A percentile compares a stretch with the other conserved stretches of the same genome.
phyloP scores from a whole-genome alignment of 2,797 vertebrate species.

The Cichlasoma orientale region DNA sequence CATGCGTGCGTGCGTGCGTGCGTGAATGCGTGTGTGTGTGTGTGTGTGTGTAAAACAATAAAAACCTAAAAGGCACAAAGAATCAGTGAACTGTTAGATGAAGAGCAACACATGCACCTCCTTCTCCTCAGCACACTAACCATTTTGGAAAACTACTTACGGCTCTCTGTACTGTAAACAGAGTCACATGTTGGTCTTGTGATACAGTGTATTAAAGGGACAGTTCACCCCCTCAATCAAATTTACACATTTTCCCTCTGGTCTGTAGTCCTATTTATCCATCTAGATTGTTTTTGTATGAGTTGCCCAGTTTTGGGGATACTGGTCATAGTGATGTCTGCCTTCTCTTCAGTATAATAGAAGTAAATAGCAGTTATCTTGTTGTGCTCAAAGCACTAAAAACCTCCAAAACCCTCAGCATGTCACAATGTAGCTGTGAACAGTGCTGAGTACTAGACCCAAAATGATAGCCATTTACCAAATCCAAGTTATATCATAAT shows the following conservation, averaged over 20 bases:
- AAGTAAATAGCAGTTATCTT: neutral
- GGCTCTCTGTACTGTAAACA: neutral
- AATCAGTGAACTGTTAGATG: neutral
- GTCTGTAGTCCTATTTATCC: neutral
- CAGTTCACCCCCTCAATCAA: neutral
- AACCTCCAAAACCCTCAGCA: neutral
- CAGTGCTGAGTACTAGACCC: no score
- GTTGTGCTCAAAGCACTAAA: neutral
- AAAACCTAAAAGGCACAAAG: neutral
- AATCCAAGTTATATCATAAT: no score
- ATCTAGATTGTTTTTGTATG: neutral
- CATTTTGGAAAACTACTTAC: neutral
- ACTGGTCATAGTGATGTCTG: neutral
- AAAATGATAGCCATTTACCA: no score
- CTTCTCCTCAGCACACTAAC: neutral
- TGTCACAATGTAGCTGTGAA: no score
- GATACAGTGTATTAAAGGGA: neutral
- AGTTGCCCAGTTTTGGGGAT: neutral
- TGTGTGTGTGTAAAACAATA: no score
- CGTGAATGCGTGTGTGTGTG: no score
- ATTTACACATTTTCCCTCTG: neutral
- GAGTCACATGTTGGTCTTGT: neutral
- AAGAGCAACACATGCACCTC: neutral
- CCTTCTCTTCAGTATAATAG: neutral
- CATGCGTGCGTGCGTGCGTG: no score